Base-by-base conservation (phyloP, 2,888 invertebrate genomes). In the Hypomecis punctinalis region DNA sequence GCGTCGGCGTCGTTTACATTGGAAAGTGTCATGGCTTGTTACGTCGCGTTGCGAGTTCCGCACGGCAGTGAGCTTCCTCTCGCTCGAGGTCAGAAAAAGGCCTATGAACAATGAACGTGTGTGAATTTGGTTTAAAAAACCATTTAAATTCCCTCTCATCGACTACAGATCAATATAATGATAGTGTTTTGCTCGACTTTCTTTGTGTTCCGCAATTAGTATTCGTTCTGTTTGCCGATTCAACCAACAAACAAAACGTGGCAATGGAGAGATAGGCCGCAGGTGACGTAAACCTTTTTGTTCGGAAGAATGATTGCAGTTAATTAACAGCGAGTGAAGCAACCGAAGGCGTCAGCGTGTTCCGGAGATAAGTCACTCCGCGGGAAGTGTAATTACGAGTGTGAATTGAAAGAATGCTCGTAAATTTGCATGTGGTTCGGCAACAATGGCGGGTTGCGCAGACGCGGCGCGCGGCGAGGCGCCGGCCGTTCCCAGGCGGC, bases 21-120 rank as follows among this genome's bases (percentile, higher is more conserved):
- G 79, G 85, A 89, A 88, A 89, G 88, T 81, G 81, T 73, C 71
- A 80, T 79, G 81, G 76, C 80, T 77, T 51, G 77, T 51, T 59
- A 64, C 45, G 37, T 23, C 11, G 5, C 49, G 36, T 45, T 35
- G 63, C 52, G 46, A 10, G 79, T 80, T 82, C 80, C 81, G 79
- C 70, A 67, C 75, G 70, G 70, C 66, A 74, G 75, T 76, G 39
- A 6, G 63, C 60, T 69, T 65, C 66, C 67, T 68, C 63, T 51
- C 57, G 36, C 57, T 55, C 77, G 76, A 45, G 56, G 47, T 53
- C 59, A 46, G 64, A 67, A 68, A 66, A 70, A 72, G 76, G 56
- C 57, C 63, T 61, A 70, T 71, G 48, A 73, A 74, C 78, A 78
- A 76, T 75, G 73, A 72, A 63, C 60, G 70, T 77, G 76, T 80